phyloP scores from a whole-genome alignment of 2,113 vertebrate species.

The Dromiciops gliroides region DNA sequence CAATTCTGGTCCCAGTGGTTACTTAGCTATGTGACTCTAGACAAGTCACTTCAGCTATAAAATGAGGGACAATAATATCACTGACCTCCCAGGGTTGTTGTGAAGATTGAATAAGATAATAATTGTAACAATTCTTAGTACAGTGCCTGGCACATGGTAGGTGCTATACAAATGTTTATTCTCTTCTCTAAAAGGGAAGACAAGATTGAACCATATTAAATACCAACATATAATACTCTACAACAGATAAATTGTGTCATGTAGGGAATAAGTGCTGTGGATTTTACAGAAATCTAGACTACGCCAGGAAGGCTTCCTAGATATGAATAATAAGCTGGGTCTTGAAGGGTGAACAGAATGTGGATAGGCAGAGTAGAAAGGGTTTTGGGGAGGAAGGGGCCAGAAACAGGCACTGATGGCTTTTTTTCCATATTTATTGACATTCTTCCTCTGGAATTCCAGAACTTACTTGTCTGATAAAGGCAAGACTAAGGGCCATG shows the following conservation, averaged over 20 bases:
- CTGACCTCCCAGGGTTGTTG: not conserved
- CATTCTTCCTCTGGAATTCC: not conserved
- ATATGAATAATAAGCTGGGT: not conserved
- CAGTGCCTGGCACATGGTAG: not conserved
- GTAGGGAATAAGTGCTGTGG: not conserved
- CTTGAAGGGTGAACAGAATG: not conserved
- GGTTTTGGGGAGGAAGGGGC: not conserved
- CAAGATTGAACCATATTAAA: not conserved
- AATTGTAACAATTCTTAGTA: not conserved
- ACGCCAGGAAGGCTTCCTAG: not conserved
- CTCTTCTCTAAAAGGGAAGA: not conserved
- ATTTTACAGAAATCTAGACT: not conserved
- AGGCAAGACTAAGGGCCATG: not conserved
- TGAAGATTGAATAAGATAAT: not conserved
- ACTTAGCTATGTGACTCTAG: not conserved
- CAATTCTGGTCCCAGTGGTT: not conserved
- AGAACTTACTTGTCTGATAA: not conserved
- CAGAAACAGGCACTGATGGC: not conserved
- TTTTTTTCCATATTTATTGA: constrained; percentile 21
- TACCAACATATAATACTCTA: not conserved
- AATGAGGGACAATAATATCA: not conserved
- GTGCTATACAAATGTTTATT: not conserved
- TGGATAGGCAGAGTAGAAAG: not conserved
- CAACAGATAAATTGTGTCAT: not conserved
- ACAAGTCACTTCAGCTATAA: not conserved